Evolutionary conservation across 1,140 invertebrate species (phyloP).

Genomic region (Elymnias hypermnestra): DNA sequence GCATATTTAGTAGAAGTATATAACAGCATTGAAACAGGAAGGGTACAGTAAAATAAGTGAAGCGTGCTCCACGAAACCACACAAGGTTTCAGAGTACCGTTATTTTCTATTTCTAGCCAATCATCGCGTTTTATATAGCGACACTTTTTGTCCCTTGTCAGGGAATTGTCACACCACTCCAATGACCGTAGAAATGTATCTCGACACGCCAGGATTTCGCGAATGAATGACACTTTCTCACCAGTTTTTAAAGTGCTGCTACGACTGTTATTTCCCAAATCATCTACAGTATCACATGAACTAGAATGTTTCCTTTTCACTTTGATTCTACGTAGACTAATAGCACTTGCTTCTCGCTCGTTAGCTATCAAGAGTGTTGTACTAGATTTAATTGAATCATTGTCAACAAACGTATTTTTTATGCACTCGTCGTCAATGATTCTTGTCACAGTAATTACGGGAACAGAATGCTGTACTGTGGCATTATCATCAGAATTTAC

Average conservation of each 20-base stretch:
- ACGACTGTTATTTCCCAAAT: conserved; percentile 33
- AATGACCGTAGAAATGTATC: conserved; percentile 59
- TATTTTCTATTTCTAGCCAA: conserved; percentile 50
- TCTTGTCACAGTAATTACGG: conserved; percentile 28
- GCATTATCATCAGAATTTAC: conserved; percentile 7
- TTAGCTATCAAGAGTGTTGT: conserved; percentile 35
- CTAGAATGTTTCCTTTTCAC: conserved; percentile 17
- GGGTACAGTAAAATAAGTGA: conserved; percentile 2
- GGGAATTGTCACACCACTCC: conserved; percentile 66
- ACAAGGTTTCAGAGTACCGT: conserved; percentile 42
- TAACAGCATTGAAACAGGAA: too few species aligned
- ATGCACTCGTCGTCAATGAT: conserved; percentile 40
- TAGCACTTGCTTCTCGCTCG: conserved; percentile 36
- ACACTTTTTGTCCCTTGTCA: conserved; percentile 58
- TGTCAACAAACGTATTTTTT: conserved; percentile 25
- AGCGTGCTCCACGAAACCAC: conserved; percentile 27
- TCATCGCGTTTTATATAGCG: conserved; percentile 52
- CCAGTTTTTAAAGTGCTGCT: conserved; percentile 48
- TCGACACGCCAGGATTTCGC: conserved; percentile 48
- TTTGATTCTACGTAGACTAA: conserved; percentile 25
- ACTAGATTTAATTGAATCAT: conserved; percentile 46
- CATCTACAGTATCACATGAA: conserved; percentile 17
- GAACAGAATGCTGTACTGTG: conserved; percentile 13
- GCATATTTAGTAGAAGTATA: too few species aligned
- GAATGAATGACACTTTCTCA: conserved; percentile 65